Percentiles rank a stretch among this genome's conserved stretches.
Conservation (phyloP, 2,797 vertebrate species). For the Characodon lateralis region DNA sequence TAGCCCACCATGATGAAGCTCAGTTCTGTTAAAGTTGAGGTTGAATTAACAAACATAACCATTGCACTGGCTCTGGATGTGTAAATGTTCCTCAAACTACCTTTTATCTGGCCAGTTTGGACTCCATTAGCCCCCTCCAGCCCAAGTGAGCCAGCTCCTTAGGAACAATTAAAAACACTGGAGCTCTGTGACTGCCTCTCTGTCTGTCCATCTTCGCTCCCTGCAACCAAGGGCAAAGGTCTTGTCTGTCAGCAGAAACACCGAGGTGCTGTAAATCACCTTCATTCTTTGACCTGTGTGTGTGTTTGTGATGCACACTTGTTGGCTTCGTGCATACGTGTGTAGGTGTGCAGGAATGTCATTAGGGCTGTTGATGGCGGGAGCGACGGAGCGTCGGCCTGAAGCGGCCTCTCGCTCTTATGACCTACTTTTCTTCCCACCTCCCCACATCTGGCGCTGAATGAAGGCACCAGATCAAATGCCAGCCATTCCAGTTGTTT, state of each 20-base stretch:
- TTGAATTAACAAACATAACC: not conserved
- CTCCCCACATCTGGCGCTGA: conserved; percentile 74
- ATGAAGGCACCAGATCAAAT: conserved; percentile 68
- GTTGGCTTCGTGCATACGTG: conserved; percentile 31
- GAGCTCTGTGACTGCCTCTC: not conserved
- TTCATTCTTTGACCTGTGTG: conserved; percentile 13
- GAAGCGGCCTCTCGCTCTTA: conserved; percentile 65
- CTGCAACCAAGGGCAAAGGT: conserved; percentile 53
- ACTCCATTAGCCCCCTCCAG: not conserved
- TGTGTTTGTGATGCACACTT: conserved; percentile 23
- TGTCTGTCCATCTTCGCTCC: conserved; percentile 36
- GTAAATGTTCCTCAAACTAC: not conserved
- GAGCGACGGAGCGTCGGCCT: conserved; percentile 46
- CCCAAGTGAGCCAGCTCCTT: not conserved
- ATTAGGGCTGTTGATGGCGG: conserved; percentile 45
- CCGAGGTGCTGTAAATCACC: conserved; percentile 67
- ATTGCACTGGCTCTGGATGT: not conserved
- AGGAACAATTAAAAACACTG: not conserved
- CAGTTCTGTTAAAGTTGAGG: not conserved
- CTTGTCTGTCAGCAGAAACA: conserved; percentile 68
- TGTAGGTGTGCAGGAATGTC: conserved; percentile 53
- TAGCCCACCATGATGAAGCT: not conserved
- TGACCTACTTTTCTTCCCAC: conserved; percentile 81
- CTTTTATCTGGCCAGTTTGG: not conserved
- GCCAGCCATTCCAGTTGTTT: conserved; percentile 69